Percentiles rank a stretch among this genome's conserved stretches.
These are phyloP conservation scores for Dendrocincla tyrannina DNA, from an alignment of 2,797 vertebrate genomes.

Conservation along the genomic window DNA sequence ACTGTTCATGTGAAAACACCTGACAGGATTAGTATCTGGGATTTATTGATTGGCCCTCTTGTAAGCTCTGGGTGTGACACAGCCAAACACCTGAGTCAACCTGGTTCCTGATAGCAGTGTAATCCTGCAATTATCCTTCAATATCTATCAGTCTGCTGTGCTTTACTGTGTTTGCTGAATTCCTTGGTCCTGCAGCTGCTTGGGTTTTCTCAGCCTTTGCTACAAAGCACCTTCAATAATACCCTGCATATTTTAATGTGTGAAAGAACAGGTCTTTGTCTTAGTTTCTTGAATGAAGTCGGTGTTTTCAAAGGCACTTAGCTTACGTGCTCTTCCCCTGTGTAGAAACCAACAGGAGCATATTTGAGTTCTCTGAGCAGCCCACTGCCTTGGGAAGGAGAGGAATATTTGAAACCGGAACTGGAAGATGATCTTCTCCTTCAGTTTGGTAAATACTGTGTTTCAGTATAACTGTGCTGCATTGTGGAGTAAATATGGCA, in stretches of 20 bases:
- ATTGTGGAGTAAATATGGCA: neutral
- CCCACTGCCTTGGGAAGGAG: conserved; percentile 87
- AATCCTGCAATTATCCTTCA: neutral
- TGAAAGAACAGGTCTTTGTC: neutral
- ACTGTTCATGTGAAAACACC: neutral
- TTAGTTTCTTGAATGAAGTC: neutral
- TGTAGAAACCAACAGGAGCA: conserved; percentile 84
- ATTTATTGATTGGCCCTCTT: neutral
- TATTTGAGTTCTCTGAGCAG: conserved; percentile 73
- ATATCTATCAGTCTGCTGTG: fast-evolving
- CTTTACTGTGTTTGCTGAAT: neutral
- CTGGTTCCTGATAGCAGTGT: neutral
- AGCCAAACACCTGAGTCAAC: neutral
- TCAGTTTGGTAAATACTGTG: conserved; percentile 83
- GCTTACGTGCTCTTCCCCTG: neutral
- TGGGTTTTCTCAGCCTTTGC: neutral
- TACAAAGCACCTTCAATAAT: neutral
- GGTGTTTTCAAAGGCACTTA: neutral
- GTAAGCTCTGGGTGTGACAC: neutral
- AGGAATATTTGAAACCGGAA: conserved; percentile 88
- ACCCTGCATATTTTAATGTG: neutral
- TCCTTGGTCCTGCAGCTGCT: neutral
- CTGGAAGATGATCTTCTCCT: conserved; percentile 89
- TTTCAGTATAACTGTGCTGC: neutral
- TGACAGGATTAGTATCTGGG: neutral